These are phyloP conservation scores for Cyphomyrmex costatus DNA, from an alignment of 1,140 invertebrate species.

Conservation along the genomic window DNA sequence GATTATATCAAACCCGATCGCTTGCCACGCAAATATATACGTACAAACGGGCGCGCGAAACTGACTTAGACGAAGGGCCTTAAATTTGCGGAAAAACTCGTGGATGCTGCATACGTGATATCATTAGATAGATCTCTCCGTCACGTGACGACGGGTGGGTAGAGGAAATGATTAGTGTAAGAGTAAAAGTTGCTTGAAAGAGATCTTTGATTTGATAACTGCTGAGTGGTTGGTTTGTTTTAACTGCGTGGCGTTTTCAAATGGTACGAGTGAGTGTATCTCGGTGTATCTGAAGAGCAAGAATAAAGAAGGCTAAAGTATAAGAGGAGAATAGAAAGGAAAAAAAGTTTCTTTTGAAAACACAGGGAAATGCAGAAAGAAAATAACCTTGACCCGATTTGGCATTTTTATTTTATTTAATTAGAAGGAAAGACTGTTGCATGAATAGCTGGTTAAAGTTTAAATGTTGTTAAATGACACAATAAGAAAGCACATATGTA, in stretches of 20 bases:
- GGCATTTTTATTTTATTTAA: too few relatives aligned
- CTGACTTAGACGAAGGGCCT: slow-evolving; percentile 48
- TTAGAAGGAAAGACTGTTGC: not conserved
- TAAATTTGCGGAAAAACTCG: slow-evolving; percentile 14
- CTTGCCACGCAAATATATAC: slow-evolving; percentile 4
- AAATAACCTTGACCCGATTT: too few relatives aligned
- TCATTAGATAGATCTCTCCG: slow-evolving; percentile 20
- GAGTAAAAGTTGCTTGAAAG: not conserved
- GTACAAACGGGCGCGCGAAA: slow-evolving; percentile 39
- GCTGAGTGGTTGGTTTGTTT: slow-evolving; percentile 23
- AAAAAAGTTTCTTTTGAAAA: not conserved
- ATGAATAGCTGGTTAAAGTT: not conserved
- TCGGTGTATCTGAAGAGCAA: not conserved
- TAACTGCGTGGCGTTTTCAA: not conserved
- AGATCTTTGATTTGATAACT: not conserved
- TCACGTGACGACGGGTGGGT: slow-evolving; percentile 68
- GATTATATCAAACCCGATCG: slow-evolving; percentile 2
- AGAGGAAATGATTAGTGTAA: slow-evolving; percentile 27
- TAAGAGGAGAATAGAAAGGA: not conserved
- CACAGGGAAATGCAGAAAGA: not conserved
- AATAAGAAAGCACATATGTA: not conserved
- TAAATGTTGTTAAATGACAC: not conserved
- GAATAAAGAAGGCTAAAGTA: not conserved
- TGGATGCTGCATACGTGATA: slow-evolving; percentile 23
- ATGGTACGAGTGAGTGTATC: not conserved